Evolutionary conservation across 2,113 vertebrate genomes (phyloP), one percentile per base, ranked within the genome.

Genomic region (Ia io): DNA sequence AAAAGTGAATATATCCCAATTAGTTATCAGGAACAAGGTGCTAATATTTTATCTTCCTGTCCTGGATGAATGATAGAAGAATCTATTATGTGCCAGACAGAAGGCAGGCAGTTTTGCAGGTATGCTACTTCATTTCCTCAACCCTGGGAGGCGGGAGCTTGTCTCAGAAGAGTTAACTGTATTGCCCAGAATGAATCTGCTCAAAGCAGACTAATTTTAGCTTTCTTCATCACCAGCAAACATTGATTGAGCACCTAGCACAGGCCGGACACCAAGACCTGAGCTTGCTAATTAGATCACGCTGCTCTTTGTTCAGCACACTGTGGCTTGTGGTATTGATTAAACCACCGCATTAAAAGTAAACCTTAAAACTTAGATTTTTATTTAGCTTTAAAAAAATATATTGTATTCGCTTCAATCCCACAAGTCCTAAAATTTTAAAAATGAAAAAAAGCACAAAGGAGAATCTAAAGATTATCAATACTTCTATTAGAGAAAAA

Each of bases 311-410:
- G 44, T 51, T 44, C 25, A 51, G 30, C 49, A 80, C 28, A 32
- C 2, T 5, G 9, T 63, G 17, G 70, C 83, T 84, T 86, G 30
- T 9, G 32, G 47, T 56, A 76, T 89, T 59, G 89, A 96, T 93
- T 61, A 88, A 96, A 71, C 51, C 18, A 74, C 32, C 51, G 71
- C 3, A 25, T 86, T 89, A 49, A 93, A 95, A 95, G 61, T 53
- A 67, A 94, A 71, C 44, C 65, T 95, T 80, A 93, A 86, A 91
- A 20, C 30, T 85, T 14, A 35, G 22, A 17, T 74, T 7, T 90
- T 76, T 95, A 30, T 28, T 47, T 85, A 63, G 59, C 18, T 49
- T 78, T 65, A 12, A 35, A 78, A 71, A 82, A 59, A 56, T 69
- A 89, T 14, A 79, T 8, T 40, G 1, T 49, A 32, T 47, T 95